Percentiles rank a stretch among this genome's conserved stretches.
These are phyloP conservation scores for Terrapene triunguis DNA, from an alignment of 2,113 vertebrate genomes.

Conservation along the genomic window DNA sequence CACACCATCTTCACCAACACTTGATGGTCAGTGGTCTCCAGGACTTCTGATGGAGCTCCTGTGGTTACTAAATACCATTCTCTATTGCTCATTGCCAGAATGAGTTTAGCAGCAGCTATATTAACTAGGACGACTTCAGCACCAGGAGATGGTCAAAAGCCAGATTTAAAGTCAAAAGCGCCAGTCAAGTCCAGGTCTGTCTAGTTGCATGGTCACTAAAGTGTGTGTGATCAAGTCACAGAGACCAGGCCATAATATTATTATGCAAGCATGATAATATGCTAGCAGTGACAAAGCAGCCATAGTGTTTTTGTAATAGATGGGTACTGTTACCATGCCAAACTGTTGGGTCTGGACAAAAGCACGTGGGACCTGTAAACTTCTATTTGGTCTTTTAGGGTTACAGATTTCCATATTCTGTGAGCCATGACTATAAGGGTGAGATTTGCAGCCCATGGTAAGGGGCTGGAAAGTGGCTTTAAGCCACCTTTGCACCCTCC, in stretches of 20 bases:
- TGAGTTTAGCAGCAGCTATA: neutral
- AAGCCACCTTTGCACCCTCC: neutral
- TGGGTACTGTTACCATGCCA: neutral
- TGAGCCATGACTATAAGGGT: neutral
- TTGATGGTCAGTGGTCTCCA: neutral
- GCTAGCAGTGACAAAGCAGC: neutral
- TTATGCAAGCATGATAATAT: neutral
- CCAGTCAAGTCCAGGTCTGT: neutral
- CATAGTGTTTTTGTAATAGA: neutral
- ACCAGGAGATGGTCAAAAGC: neutral
- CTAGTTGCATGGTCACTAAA: neutral
- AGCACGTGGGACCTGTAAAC: rapidly evolving
- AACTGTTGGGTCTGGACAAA: neutral
- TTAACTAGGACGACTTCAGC: neutral
- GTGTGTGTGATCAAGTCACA: neutral
- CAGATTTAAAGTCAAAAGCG: neutral
- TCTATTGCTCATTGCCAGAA: neutral
- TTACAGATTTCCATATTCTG: neutral
- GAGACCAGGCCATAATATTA: neutral
- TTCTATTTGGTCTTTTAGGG: neutral
- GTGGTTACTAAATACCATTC: neutral
- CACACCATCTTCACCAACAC: neutral
- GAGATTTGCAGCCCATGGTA: neutral
- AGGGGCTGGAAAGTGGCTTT: rapidly evolving
- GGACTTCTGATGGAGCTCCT: neutral